Evolutionary conservation across 2,797 vertebrate species (phyloP).

Genomic region (Moxostoma hubbsi): DNA sequence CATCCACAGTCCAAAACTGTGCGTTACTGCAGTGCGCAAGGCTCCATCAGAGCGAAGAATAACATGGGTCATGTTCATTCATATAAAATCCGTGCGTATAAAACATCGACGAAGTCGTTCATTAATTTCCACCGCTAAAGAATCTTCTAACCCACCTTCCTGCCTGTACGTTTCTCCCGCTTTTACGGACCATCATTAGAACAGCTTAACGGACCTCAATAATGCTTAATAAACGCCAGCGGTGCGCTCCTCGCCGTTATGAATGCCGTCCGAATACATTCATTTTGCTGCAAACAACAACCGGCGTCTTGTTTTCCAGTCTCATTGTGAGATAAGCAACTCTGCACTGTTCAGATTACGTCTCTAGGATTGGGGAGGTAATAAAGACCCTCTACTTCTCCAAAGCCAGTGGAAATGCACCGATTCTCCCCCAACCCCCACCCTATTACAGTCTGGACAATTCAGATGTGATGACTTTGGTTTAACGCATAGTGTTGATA

Average conservation of each 20-base stretch:
- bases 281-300: neutral
- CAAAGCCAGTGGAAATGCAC: neutral
- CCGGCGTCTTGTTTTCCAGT: neutral
- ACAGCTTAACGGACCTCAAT: neutral
- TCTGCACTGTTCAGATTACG: constrained; percentile 71
- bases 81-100: neutral
- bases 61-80: neutral
- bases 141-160: neutral
- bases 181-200: neutral
- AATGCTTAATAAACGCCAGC: neutral
- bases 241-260: neutral
- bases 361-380: constrained; percentile 50
- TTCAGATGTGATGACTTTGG: too few species aligned
- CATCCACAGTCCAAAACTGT: constrained; percentile 56
- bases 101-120: too few species aligned
- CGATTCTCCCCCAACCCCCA: neutral
- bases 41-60: constrained; percentile 42
- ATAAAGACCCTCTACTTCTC: constrained; percentile 60
- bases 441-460: too few species aligned
- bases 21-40: constrained; percentile 81
- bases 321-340: neutral
- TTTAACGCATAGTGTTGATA: too few species aligned
- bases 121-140: neutral
- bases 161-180: neutral
- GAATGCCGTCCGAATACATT: neutral